Evolutionary conservation across 2,797 vertebrate genomes (phyloP), one percentile per base, ranked within the genome.

Genomic region (Bothrops alternatus): DNA sequence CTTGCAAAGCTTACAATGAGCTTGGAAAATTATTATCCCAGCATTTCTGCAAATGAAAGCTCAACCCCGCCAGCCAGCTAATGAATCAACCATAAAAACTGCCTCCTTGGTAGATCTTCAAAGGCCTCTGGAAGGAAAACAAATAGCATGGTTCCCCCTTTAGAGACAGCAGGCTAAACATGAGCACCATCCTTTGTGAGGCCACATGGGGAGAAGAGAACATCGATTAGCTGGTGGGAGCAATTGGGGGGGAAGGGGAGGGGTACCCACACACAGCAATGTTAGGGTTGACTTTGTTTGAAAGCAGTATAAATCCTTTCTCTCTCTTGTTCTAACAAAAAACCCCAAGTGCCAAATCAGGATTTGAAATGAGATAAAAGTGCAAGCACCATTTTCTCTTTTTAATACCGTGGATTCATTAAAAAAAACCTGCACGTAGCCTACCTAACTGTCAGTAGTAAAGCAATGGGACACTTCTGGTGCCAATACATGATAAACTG

Each of bases 1-100:
- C 53, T 60, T 58, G 47, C 60, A 88, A 92, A 87, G 78, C 93
- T 91, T 20, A 94, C 93, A 95, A 96, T 93, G 92, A 78, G 92
- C 93, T 94, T 93, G 13, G 78, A 92, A 93, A 95, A 91, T 93
- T 94, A 93, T 93, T 94, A 94, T 93, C 92, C 92, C 56, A 60
- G 93, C 95, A 96, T 92, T 92, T 95, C 96, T 94, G 32, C 92
- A 89, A 93, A 97, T 94, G 95, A 96, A 97, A 94, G 94, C 96
- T 95, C 94, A 91, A 94, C 95, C 94, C 95, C 96, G 95, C 97
- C 97, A 92, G 96, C 97, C 95, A 97, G 95, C 97, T 95, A 97
- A 96, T 97, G 98, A 98, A 98, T 98, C 96, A 97, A 96, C 96
- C 97, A 97, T 98, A 97, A 97, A 98, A 97, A 98, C 97, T 96